Conservation (phyloP, 2,113 vertebrate species). For the Prionailurus viverrinus region DNA sequence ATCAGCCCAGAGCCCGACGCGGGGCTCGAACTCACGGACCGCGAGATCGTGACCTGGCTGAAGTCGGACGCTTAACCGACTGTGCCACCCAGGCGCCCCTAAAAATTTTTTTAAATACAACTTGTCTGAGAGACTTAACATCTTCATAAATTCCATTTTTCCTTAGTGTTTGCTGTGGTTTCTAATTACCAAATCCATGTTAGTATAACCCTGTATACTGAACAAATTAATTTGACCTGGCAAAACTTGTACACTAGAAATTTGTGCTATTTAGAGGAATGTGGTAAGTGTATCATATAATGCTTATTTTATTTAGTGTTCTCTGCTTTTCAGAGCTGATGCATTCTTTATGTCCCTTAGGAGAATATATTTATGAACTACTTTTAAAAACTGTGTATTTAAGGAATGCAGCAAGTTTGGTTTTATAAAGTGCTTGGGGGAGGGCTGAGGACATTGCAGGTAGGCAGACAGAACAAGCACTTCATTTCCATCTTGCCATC, state of each 20-base stretch:
- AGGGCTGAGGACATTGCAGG: neutral
- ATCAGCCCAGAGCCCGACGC: too few relatives aligned
- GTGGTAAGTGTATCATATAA: neutral
- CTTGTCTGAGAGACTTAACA: neutral
- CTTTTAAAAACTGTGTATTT: constrained; percentile 36
- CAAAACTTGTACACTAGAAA: constrained; percentile 35
- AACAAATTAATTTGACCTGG: constrained; percentile 42
- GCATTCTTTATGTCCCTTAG: constrained; percentile 11
- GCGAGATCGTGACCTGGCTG: too few relatives aligned
- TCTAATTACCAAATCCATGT: neutral
- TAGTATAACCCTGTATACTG: neutral
- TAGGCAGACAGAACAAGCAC: neutral
- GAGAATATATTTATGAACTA: neutral
- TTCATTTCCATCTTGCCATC: constrained; percentile 19
- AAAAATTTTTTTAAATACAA: too few relatives aligned
- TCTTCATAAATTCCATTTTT: constrained; percentile 24
- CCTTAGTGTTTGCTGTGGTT: constrained; percentile 54
- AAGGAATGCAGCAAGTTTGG: neutral
- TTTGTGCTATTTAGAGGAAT: constrained; percentile 28
- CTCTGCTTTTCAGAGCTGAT: constrained; percentile 15
- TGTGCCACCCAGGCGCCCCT: too few relatives aligned
- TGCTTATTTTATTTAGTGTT: constrained; percentile 31
- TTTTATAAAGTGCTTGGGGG: constrained; percentile 11
- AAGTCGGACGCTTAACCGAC: too few relatives aligned
- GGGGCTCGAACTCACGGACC: too few relatives aligned